Conservation (phyloP, 2,113 vertebrate species). For the Callipepla californica region DNA sequence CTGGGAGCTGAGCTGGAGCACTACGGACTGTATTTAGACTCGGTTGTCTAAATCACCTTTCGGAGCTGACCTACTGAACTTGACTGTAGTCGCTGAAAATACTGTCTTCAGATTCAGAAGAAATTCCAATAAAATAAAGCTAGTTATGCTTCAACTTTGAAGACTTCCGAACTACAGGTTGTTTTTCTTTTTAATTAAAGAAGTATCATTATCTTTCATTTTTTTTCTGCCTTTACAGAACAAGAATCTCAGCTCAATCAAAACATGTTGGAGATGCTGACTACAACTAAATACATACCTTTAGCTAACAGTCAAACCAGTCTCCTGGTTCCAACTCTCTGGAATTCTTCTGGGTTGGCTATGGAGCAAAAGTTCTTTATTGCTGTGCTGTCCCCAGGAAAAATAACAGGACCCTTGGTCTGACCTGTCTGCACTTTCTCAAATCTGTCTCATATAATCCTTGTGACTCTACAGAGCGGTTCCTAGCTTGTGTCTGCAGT, state of each 20-base stretch:
- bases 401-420: neutral
- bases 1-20: neutral
- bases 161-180: neutral
- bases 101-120: neutral
- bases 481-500: neutral
- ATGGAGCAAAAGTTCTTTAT: neutral
- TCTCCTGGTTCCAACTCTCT: neutral
- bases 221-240: neutral
- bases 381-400: neutral
- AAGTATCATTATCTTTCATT: neutral
- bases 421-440: slow-evolving; percentile 3
- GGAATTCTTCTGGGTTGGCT: neutral
- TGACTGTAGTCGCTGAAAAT: neutral
- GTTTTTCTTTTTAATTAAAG: neutral
- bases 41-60: neutral
- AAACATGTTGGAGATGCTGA: neutral
- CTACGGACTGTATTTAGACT: neutral
- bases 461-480: neutral
- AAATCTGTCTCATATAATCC: neutral
- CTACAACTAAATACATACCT: neutral
- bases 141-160: neutral
- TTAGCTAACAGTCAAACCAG: neutral
- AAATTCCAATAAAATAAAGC: neutral
- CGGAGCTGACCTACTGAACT: neutral
- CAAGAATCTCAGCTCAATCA: neutral